Percentiles rank a stretch among this genome's conserved stretches.
Evolutionary conservation across 1,140 invertebrate genomes (phyloP).

Genomic region (Copidosoma floridanum): DNA sequence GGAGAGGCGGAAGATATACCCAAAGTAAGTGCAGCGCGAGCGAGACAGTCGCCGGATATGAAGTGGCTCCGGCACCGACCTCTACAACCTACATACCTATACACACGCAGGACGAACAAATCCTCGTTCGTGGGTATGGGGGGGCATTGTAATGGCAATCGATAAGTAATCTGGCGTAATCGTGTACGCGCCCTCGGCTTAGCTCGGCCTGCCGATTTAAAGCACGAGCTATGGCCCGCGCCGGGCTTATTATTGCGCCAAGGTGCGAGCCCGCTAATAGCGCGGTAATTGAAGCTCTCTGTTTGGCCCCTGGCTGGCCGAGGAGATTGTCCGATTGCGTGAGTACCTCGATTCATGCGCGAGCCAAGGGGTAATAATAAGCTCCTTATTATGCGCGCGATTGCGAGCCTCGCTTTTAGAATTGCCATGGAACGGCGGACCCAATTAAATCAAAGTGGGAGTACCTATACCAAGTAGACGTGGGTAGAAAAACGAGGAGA

Average conservation of each 20-base stretch:
- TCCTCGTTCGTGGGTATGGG: no score
- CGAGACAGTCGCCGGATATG: slow-evolving; percentile 11
- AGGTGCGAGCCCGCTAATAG: slow-evolving; percentile 26
- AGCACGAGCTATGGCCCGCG: slow-evolving; percentile 29
- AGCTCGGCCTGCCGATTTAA: slow-evolving; percentile 41
- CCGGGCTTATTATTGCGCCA: slow-evolving; percentile 25
- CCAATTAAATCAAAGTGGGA: no score
- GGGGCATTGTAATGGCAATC: slow-evolving; percentile 47
- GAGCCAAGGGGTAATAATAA: not conserved
- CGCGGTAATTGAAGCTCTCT: slow-evolving; percentile 22
- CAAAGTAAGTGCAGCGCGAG: not conserved
- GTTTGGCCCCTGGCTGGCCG: no score
- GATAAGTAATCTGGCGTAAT: slow-evolving; percentile 50
- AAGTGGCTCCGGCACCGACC: slow-evolving; percentile 26
- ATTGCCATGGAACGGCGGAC: no score
- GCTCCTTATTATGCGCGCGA: slow-evolving; percentile 1
- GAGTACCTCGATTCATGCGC: no score
- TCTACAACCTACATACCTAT: no score
- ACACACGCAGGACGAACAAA: slow-evolving; percentile 21
- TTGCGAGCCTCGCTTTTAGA: no score
- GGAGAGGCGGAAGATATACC: not conserved
- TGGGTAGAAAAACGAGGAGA: not conserved
- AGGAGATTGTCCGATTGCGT: not conserved
- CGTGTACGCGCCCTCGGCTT: slow-evolving; percentile 41
- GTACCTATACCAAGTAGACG: no score